phyloP scores from a whole-genome alignment of 1,140 invertebrate species.

The Tetramorium alpestre region DNA sequence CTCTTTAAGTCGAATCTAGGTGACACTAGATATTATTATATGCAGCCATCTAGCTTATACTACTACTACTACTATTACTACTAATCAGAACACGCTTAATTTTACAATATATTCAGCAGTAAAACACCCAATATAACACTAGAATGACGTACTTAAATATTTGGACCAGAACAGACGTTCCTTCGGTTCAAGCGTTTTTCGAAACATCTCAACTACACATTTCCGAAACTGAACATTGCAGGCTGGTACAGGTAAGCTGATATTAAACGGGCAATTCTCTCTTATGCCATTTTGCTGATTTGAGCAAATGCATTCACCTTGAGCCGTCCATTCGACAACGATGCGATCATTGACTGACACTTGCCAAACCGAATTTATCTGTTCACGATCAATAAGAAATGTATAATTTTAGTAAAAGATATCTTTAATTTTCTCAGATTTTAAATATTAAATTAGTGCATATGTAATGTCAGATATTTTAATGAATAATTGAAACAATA shows the following conservation, averaged over 20 bases:
- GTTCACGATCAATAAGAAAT: background rate
- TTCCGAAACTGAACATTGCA: slow-evolving; percentile 66
- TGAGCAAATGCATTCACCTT: slow-evolving; percentile 62
- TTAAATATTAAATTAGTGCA: background rate
- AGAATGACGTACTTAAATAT: slow-evolving; percentile 60
- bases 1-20: too few relatives aligned
- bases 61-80: too few relatives aligned
- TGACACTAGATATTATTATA: too few relatives aligned
- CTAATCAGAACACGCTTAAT: too few relatives aligned
- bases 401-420: background rate
- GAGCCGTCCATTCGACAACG: slow-evolving; percentile 42
- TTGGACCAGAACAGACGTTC: slow-evolving; percentile 70
- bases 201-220: slow-evolving; percentile 68
- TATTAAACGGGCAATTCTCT: slow-evolving; percentile 55
- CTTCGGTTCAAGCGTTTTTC: slow-evolving; percentile 62
- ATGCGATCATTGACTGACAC: slow-evolving; percentile 57
- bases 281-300: background rate
- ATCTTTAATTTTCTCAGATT: background rate
- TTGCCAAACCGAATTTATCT: slow-evolving; percentile 70
- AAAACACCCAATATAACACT: too few relatives aligned
- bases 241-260: slow-evolving; percentile 63
- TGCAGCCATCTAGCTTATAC: too few relatives aligned
- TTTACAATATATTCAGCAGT: too few relatives aligned
- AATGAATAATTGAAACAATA: too few relatives aligned
- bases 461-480: too few relatives aligned